Percentiles rank a stretch among this genome's conserved stretches.
These are phyloP conservation scores for Porites rus DNA, from an alignment of 92 coral and sea anemone genomes.

Conservation along the genomic window DNA sequence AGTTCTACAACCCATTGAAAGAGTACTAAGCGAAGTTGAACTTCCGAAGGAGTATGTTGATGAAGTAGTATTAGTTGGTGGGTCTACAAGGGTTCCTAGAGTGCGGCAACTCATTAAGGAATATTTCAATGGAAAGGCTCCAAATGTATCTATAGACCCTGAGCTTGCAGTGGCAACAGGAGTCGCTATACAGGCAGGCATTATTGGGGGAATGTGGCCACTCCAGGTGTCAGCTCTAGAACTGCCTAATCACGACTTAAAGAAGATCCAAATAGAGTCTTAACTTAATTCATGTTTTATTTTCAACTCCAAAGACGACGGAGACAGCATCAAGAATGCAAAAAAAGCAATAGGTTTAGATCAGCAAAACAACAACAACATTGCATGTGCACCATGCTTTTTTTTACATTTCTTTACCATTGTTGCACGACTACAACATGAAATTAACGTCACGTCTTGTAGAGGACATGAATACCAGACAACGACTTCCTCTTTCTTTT, in stretches of 20 bases:
- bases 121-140: slow-evolving; percentile 91
- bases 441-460: too few relatives aligned
- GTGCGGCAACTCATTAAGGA: slow-evolving; percentile 86
- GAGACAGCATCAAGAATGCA: too few relatives aligned
- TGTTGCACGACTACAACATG: too few relatives aligned
- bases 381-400: too few relatives aligned
- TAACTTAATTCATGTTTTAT: not conserved
- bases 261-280: slow-evolving; percentile 69
- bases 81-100: slow-evolving; percentile 93
- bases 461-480: too few relatives aligned
- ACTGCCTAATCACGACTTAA: slow-evolving; percentile 77
- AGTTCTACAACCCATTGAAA: slow-evolving; percentile 86
- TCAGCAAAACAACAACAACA: too few relatives aligned
- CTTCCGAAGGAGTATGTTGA: slow-evolving; percentile 82
- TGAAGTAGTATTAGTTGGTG: slow-evolving; percentile 95
- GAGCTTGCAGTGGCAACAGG: slow-evolving; percentile 98
- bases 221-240: slow-evolving; percentile 98
- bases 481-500: too few relatives aligned
- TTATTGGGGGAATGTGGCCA: slow-evolving; percentile 99
- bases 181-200: slow-evolving; percentile 98
- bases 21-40: slow-evolving; percentile 84
- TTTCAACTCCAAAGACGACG: too few relatives aligned
- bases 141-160: slow-evolving; percentile 96
- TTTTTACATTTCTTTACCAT: too few relatives aligned
- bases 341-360: too few relatives aligned